These are phyloP conservation scores for Dromococcyx pavoninus DNA, from an alignment of 2,797 vertebrate genomes.

Conservation along the genomic window DNA sequence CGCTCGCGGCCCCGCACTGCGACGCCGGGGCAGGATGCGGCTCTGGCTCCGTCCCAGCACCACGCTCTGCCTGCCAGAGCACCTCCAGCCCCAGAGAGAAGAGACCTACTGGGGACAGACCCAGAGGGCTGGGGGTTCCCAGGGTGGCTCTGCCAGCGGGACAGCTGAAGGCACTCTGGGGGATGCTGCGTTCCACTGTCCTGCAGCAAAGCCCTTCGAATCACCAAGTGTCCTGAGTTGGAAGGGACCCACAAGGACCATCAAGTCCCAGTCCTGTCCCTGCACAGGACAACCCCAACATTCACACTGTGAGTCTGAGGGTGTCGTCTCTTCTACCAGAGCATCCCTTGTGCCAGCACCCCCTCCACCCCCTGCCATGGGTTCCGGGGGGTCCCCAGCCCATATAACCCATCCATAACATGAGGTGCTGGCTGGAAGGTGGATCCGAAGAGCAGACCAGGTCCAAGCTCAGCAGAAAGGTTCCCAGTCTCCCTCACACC, in stretches of 20 bases:
- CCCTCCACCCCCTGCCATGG: accelerated
- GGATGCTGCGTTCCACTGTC: not conserved
- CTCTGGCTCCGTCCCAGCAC: accelerated
- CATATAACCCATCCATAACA: accelerated
- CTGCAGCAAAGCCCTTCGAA: not conserved
- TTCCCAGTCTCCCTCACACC: accelerated
- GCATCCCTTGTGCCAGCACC: too few species aligned
- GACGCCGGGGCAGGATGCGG: accelerated
- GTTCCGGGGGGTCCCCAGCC: too few species aligned
- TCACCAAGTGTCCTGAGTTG: too few species aligned
- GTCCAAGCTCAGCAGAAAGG: not conserved
- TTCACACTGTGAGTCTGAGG: too few species aligned
- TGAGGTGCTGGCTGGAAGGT: accelerated
- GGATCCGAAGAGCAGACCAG: not conserved
- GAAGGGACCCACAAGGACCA: too few species aligned
- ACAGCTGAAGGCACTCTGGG: accelerated
- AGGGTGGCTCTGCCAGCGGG: not conserved
- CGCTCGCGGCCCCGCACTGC: accelerated
- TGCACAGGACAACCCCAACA: too few species aligned
- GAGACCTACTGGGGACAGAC: not conserved
- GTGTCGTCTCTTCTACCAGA: not conserved
- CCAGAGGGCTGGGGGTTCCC: accelerated
- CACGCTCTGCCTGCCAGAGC: not conserved
- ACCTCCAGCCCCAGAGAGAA: accelerated
- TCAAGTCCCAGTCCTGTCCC: too few species aligned